phyloP scores from a whole-genome alignment of 2,113 vertebrate species.

The Stomatorhinus ivindoensis region DNA sequence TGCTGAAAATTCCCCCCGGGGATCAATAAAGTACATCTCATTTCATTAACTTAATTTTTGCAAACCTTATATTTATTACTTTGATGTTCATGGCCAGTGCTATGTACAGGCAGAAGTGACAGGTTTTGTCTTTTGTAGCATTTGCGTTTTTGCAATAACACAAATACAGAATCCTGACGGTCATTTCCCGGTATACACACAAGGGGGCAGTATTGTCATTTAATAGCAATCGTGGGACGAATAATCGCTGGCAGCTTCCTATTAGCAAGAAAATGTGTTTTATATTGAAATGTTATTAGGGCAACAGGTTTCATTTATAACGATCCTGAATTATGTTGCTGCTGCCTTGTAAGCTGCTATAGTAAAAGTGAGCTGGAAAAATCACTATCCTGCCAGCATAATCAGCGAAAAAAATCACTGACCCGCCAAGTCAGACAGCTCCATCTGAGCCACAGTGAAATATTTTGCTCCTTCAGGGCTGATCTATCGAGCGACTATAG shows the following conservation, averaged over 20 bases:
- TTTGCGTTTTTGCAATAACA: background rate
- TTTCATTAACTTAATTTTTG: background rate
- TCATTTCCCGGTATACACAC: background rate
- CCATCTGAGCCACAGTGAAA: background rate
- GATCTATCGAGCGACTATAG: background rate
- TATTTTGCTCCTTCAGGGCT: background rate
- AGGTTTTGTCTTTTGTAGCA: background rate
- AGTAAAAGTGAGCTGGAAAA: background rate
- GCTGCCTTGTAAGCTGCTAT: background rate
- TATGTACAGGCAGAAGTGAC: background rate
- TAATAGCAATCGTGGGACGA: background rate
- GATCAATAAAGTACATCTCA: background rate
- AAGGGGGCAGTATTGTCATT: background rate
- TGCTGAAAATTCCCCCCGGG: background rate
- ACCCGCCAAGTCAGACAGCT: background rate
- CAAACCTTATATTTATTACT: background rate
- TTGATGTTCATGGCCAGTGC: background rate
- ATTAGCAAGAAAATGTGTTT: background rate
- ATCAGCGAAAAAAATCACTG: background rate
- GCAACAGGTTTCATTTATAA: background rate
- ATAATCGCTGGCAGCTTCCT: background rate
- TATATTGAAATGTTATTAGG: background rate
- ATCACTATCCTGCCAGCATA: background rate
- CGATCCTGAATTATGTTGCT: background rate
- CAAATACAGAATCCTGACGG: background rate